Evolutionary conservation across 2,113 vertebrate genomes (phyloP).

Genomic region (Copsychus sechellarum): DNA sequence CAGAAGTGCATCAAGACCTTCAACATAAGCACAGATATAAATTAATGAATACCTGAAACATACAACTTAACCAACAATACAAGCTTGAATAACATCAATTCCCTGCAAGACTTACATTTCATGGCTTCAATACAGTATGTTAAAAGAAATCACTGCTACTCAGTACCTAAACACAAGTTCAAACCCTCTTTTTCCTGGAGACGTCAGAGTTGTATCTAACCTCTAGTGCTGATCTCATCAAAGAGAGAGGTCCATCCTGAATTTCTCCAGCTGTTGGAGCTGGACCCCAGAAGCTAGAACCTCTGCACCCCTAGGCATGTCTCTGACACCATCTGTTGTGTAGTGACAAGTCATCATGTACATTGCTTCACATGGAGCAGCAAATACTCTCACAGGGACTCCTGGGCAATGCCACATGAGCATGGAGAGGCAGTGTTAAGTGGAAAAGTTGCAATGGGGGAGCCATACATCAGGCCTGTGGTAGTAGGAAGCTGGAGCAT

Average conservation of each 20-base stretch:
- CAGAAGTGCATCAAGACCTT: constrained; percentile 83
- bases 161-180: not conserved
- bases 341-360: not conserved
- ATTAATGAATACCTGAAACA: not conserved
- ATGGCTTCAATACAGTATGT: not conserved
- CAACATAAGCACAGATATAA: not conserved
- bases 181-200: not conserved
- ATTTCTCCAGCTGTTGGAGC: not conserved
- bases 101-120: not conserved
- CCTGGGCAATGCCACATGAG: not conserved
- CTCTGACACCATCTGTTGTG: not conserved
- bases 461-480: not conserved
- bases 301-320: not conserved
- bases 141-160: not conserved
- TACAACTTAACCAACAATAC: not conserved
- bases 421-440: not conserved
- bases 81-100: not conserved
- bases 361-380: not conserved
- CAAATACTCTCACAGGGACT: not conserved
- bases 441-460: not conserved
- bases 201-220: not conserved
- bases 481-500: not conserved
- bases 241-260: not conserved
- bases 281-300: not conserved
- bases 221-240: not conserved